phyloP scores from a whole-genome alignment of 2,113 vertebrate species.

The Rafetus swinhoei region DNA sequence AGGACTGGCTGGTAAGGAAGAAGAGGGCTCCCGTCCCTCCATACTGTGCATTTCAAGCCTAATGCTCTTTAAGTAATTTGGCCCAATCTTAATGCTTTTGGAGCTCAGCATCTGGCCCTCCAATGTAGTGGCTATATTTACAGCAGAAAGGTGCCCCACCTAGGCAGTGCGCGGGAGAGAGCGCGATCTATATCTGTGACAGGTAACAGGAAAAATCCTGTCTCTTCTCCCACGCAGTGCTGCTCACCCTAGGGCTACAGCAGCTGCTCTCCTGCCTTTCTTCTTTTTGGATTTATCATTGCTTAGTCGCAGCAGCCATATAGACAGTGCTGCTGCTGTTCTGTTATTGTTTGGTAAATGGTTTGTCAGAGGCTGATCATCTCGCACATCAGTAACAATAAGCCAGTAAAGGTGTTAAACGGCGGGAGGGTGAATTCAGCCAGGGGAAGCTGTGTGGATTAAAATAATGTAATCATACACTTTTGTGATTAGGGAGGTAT shows the following conservation, averaged over 20 bases:
- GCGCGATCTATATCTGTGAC: not conserved
- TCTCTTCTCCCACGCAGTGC: not conserved
- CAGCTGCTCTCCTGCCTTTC: not conserved
- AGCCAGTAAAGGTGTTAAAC: not conserved
- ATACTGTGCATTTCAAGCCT: not conserved
- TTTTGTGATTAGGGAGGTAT: not conserved
- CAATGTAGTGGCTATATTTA: not conserved
- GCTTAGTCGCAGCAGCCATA: not conserved
- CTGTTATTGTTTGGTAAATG: not conserved
- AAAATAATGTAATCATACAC: too few species aligned
- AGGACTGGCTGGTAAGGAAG: constrained; percentile 82
- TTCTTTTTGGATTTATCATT: not conserved
- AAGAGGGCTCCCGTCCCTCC: not conserved
- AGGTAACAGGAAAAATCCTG: not conserved
- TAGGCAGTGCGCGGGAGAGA: not conserved
- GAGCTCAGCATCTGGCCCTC: not conserved
- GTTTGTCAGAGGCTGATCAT: not conserved
- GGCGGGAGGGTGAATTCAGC: not conserved
- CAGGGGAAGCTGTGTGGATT: not conserved
- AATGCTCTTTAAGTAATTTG: too few species aligned
- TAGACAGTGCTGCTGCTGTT: not conserved
- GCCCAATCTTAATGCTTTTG: too few species aligned
- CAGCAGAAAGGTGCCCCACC: not conserved
- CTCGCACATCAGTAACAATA: not conserved
- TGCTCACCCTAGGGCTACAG: not conserved